A percentile compares a stretch with the other conserved stretches of the same genome.
Conservation (phyloP, 2,113 vertebrate species). For the Melanotaenia duboulayi region DNA sequence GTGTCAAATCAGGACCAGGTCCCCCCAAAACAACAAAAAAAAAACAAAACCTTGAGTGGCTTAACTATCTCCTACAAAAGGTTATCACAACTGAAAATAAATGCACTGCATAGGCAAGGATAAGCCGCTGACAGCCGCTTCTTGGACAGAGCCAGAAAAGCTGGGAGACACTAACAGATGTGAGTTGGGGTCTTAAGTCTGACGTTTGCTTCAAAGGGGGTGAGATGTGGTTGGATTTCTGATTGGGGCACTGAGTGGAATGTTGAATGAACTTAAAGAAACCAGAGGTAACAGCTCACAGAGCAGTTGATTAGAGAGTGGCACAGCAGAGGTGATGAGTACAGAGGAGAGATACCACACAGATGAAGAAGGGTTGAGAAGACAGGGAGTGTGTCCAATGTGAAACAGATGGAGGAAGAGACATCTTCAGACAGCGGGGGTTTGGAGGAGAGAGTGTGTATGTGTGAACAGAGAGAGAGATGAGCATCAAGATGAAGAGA, state of each 20-base stretch:
- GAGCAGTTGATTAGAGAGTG: slow-evolving; percentile 63
- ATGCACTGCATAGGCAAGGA: slow-evolving; percentile 77
- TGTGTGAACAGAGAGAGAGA: slow-evolving; percentile 15
- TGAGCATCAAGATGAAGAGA: slow-evolving; percentile 38
- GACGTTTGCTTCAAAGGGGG: slow-evolving; percentile 51
- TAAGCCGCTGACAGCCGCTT: slow-evolving; percentile 59
- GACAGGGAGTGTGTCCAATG: slow-evolving; percentile 17
- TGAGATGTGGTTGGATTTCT: slow-evolving; percentile 37
- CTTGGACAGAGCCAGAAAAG: slow-evolving; percentile 48
- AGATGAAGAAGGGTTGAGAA: background rate
- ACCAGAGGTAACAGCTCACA: slow-evolving; percentile 52
- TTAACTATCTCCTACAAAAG: slow-evolving; percentile 42
- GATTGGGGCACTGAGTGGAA: slow-evolving; percentile 67
- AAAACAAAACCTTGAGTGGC: slow-evolving; percentile 43
- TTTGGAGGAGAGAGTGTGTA: slow-evolving; percentile 24
- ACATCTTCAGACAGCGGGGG: slow-evolving; percentile 51
- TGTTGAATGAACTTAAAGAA: slow-evolving; percentile 58
- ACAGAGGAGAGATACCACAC: slow-evolving; percentile 39
- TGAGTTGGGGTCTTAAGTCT: slow-evolving; percentile 41
- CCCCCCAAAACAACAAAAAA: too few species aligned
- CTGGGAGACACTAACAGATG: slow-evolving; percentile 9
- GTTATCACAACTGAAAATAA: slow-evolving; percentile 57
- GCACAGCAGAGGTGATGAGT: slow-evolving; percentile 50
- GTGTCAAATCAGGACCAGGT: slow-evolving; percentile 28
- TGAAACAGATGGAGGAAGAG: slow-evolving; percentile 31